Evolutionary conservation across 2,888 invertebrate species (phyloP).

Genomic region (Clistopyga incitator): DNA sequence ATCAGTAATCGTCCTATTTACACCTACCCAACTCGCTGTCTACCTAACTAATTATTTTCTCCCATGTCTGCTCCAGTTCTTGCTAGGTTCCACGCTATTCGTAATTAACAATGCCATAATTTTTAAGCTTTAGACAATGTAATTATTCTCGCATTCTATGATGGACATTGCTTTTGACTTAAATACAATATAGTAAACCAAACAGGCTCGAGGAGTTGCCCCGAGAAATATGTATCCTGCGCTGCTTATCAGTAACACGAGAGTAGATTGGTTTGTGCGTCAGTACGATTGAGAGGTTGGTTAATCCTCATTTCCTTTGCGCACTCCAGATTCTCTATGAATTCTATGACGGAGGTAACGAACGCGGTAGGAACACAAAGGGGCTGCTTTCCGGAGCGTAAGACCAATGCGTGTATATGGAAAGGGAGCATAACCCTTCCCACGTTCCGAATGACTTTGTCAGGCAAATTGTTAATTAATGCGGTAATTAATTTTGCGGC

Average conservation of each 20-base stretch:
- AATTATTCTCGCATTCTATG: not conserved
- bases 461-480: slow-evolving; percentile 78
- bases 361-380: slow-evolving; percentile 66
- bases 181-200: not conserved
- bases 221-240: not conserved
- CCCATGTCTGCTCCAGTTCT: not conserved
- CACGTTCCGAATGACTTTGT: slow-evolving; percentile 73
- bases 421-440: slow-evolving; percentile 9
- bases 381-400: slow-evolving; percentile 61
- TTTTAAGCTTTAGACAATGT: not conserved
- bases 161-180: not conserved
- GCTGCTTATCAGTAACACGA: slow-evolving; percentile 22
- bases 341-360: not conserved
- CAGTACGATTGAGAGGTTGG: slow-evolving; percentile 38
- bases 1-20: too few species aligned
- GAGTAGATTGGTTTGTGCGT: slow-evolving; percentile 15
- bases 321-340: not conserved
- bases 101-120: not conserved
- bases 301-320: slow-evolving; percentile 43
- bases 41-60: not conserved
- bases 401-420: slow-evolving; percentile 14
- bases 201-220: not conserved
- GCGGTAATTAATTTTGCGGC: slow-evolving; percentile 79
- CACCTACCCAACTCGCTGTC: too few species aligned
- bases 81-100: not conserved